Base-by-base conservation (phyloP, 2,113 vertebrate genomes). In the Channa argus region DNA sequence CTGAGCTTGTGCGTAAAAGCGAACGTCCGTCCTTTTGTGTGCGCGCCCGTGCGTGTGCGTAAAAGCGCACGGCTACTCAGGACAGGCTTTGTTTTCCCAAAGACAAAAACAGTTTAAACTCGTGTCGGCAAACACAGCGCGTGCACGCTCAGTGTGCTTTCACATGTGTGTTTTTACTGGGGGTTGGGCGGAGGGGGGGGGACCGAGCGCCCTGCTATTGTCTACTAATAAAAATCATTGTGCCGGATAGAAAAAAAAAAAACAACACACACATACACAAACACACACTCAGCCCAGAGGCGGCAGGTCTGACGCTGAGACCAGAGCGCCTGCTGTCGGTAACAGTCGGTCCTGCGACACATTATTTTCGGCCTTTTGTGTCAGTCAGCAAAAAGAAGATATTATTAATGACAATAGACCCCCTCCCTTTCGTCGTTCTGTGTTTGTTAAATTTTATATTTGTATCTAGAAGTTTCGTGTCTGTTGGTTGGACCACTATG, bases 61-160 rank as follows among this genome's bases (percentile, higher is more conserved):
- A 34, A 74, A 68, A 34, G 84, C 78, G 55, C 76, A 52, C 78
- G 3, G 68, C 53, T 39, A 3, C 56, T 5, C 47, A n/a, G 39
- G 55, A 37, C 53, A 54, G 54, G 68, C 84, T 88, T 90, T 91
- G 89, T 88, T 91, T 91, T 75, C 74, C 78, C 86, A 69, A 38
- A 71, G 43, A 75, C 80, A 47, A 51, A 80, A 83, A 83, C 59
- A 68, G 85, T 81, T 86, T 74, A 77, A 74, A 52, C 71, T 77
- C 85, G 72, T 89, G 86, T 90, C 70, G 77, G 89, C 88, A 89
- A 91, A 92, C 91, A 86, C 51, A 2, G 74, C 65, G 71, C 70
- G 78, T 70, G 79, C 80, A n/a, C 76, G 59, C 2, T 15, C 39
- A 0, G 8, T 65, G 73, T 65, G 54, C 34, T 47, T 11, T 38